These are phyloP conservation scores for Drosophila subpulchrella DNA, from an alignment of 1,140 invertebrate genomes.

Conservation along the genomic window DNA sequence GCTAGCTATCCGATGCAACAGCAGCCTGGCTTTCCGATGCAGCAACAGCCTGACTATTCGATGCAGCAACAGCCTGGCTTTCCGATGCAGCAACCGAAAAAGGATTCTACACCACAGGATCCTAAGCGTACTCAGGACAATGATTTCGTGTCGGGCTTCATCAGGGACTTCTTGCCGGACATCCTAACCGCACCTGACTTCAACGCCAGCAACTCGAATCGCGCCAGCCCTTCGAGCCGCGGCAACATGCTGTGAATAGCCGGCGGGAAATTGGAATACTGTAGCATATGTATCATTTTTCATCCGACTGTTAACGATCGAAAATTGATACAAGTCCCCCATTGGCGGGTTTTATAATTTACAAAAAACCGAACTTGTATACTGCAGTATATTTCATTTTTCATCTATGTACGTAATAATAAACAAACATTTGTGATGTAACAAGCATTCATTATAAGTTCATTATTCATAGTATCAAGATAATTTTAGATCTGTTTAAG, in stretches of 20 bases:
- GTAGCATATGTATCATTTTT: neutral
- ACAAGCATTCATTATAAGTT: no score
- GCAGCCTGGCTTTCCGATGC: no score
- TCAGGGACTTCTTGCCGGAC: neutral
- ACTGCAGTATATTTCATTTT: slow-evolving; percentile 2
- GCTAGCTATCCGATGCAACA: neutral
- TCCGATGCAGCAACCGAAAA: neutral
- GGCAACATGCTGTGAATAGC: no score
- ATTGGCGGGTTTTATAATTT: neutral
- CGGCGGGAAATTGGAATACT: neutral
- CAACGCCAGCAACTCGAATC: neutral
- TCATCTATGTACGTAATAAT: neutral
- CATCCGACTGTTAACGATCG: neutral
- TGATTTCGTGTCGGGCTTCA: no score
- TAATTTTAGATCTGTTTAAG: no score
- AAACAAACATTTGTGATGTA: neutral
- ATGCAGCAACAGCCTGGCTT: neutral
- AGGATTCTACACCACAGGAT: neutral
- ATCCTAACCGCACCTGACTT: neutral
- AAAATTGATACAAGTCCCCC: neutral
- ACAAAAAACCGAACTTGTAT: neutral
- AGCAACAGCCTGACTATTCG: neutral
- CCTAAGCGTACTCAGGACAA: neutral
- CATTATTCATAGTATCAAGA: no score
- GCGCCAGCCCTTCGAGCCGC: neutral